Evolutionary conservation across 1,140 invertebrate species (phyloP).

Genomic region (Galendromus occidentalis): DNA sequence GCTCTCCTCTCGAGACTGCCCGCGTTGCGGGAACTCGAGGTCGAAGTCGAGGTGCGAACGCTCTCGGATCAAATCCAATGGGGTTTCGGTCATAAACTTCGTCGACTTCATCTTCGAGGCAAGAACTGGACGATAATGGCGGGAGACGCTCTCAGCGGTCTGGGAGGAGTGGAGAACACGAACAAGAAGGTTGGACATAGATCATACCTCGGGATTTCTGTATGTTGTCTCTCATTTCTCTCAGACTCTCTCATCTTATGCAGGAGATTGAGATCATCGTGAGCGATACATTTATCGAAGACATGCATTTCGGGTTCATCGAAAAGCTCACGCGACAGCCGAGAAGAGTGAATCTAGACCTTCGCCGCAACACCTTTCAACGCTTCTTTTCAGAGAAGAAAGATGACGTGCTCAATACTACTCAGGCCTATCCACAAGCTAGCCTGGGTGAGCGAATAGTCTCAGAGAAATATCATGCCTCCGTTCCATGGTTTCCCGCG

Average conservation of each 20-base stretch:
- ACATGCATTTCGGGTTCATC: neutral
- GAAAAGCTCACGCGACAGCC: neutral
- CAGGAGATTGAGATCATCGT: neutral
- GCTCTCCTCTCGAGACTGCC: neutral
- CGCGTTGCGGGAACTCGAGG: neutral
- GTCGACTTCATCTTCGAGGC: neutral
- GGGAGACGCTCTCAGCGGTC: neutral
- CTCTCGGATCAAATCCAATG: constrained; percentile 3
- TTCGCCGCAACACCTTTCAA: neutral
- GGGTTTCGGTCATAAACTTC: constrained; percentile 1
- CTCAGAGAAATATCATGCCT: no score
- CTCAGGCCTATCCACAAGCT: neutral
- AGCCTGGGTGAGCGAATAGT: neutral
- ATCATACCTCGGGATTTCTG: no score
- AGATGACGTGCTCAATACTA: neutral
- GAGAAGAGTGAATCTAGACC: neutral
- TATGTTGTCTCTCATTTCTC: neutral
- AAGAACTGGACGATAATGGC: neutral
- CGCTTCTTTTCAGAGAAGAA: constrained; percentile 4
- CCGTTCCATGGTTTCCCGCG: neutral
- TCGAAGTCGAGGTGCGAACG: neutral
- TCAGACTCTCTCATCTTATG: neutral
- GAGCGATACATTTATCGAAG: neutral
- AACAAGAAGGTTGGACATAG: neutral
- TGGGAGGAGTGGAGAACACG: neutral